Evolutionary conservation across 2,113 vertebrate genomes (phyloP).

Genomic region (Gymnarchus niloticus): DNA sequence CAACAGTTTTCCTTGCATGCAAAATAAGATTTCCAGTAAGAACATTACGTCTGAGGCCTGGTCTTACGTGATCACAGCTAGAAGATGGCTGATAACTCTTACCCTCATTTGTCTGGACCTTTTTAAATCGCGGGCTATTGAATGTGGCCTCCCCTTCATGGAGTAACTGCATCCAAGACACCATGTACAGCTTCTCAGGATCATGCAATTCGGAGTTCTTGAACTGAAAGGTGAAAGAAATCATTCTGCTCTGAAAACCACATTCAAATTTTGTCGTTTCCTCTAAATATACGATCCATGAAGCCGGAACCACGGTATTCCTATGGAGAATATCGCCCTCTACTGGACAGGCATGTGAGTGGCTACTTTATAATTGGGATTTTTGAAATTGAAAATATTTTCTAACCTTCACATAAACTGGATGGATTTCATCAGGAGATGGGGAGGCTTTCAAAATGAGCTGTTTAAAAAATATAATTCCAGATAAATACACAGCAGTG

Average conservation of each 20-base stretch:
- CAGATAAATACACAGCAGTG: neutral
- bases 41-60: neutral
- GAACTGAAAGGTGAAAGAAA: conserved; percentile 4
- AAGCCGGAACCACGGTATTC: neutral
- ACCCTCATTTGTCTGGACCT: neutral
- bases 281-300: neutral
- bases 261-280: no score
- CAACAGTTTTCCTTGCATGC: no score
- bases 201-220: conserved; percentile 22
- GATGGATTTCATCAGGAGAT: neutral
- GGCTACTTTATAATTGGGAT: neutral
- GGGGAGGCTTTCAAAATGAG: neutral
- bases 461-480: neutral
- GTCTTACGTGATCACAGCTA: neutral
- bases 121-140: neutral
- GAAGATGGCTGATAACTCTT: neutral
- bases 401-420: conserved; percentile 19
- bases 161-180: conserved; percentile 15
- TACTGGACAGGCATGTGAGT: conserved; percentile 37
- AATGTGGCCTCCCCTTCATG: neutral
- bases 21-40: neutral
- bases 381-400: neutral
- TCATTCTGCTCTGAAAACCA: no score
- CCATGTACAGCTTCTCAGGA: neutral
- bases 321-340: conserved; percentile 38